Conservation (phyloP, 2,888 invertebrate genomes). For the Drosophila prolongata region DNA sequence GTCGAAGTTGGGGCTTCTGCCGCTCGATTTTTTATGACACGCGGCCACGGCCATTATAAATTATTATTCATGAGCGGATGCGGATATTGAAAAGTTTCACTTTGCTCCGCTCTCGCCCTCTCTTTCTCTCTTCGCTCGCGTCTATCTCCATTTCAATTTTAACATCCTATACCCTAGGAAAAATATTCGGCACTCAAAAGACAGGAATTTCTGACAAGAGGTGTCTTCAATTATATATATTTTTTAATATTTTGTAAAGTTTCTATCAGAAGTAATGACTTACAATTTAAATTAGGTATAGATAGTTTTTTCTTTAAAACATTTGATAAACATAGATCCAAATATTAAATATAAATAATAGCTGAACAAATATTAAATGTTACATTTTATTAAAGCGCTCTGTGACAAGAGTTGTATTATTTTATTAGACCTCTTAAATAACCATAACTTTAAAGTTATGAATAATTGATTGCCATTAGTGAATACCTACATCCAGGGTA, state of each 20-base stretch:
- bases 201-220: neutral
- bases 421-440: too few species aligned
- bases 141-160: conserved; percentile 74
- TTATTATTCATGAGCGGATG: conserved; percentile 78
- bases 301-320: too few species aligned
- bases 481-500: neutral
- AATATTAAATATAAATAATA: too few species aligned
- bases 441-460: neutral
- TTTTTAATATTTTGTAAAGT: too few species aligned
- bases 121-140: conserved; percentile 26
- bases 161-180: conserved; percentile 37
- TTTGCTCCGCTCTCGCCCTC: conserved; percentile 50
- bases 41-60: conserved; percentile 69
- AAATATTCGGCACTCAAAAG: neutral
- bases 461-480: neutral
- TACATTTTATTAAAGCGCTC: too few species aligned
- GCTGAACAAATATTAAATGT: too few species aligned
- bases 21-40: conserved; percentile 46
- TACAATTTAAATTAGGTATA: too few species aligned
- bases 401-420: too few species aligned
- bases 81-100: conserved; percentile 77
- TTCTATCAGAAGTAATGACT: too few species aligned
- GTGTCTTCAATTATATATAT: too few species aligned
- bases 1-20: conserved; percentile 12
- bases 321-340: too few species aligned